Conservation (phyloP, 1,140 invertebrate species). For the Mactra quadrangularis region DNA sequence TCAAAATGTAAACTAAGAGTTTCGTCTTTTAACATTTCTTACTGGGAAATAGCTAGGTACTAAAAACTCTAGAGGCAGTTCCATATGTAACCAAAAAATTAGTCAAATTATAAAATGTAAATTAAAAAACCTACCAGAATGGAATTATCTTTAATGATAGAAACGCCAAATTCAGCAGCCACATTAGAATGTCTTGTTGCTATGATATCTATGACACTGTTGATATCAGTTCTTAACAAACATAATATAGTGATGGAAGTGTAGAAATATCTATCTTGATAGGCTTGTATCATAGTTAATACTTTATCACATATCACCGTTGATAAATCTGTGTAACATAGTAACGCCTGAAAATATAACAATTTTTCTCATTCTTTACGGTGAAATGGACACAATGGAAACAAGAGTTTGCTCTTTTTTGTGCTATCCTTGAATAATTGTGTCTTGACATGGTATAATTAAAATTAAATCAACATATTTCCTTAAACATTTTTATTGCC, state of each 20-base stretch:
- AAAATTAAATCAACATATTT: too few relatives aligned
- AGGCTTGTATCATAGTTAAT: neutral
- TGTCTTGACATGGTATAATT: too few relatives aligned
- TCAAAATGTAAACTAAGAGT: too few relatives aligned
- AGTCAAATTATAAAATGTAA: too few relatives aligned
- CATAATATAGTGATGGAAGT: conserved; percentile 23
- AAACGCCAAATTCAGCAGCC: conserved; percentile 22
- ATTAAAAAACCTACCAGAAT: conserved; percentile 19
- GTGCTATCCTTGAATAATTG: too few relatives aligned
- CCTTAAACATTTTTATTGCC: too few relatives aligned
- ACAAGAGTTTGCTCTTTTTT: too few relatives aligned
- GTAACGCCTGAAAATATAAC: conserved; percentile 35
- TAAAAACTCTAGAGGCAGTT: too few relatives aligned
- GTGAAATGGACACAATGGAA: too few relatives aligned
- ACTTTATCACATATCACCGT: conserved; percentile 29
- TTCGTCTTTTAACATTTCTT: too few relatives aligned
- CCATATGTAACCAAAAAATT: too few relatives aligned
- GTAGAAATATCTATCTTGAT: neutral
- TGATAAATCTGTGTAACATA: conserved; percentile 28
- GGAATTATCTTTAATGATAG: conserved; percentile 38
- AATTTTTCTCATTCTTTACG: neutral
- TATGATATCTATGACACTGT: neutral
- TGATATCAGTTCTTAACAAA: conserved; percentile 12
- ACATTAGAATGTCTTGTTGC: neutral
- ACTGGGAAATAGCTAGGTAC: too few relatives aligned